A percentile compares a stretch with the other conserved stretches of the same genome.
phyloP scores from a whole-genome alignment of 1,140 invertebrate species.

The Linepithema humile region DNA sequence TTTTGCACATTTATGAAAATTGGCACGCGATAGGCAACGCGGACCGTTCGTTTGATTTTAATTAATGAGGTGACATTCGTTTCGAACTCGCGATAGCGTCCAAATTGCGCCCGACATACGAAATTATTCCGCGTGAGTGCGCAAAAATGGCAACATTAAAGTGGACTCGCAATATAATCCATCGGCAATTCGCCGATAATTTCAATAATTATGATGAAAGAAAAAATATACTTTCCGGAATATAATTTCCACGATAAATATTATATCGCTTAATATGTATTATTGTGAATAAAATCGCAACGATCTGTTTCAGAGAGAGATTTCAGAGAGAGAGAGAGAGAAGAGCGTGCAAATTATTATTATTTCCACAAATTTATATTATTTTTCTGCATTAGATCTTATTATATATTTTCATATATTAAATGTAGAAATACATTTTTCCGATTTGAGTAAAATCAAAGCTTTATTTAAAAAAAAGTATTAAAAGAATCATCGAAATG shows the following conservation, averaged over 20 bases:
- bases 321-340: not conserved
- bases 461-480: too few species aligned
- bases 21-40: not conserved
- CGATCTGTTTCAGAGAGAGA: not conserved
- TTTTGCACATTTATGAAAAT: slow-evolving; percentile 25
- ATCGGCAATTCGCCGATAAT: not conserved
- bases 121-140: slow-evolving; percentile 16
- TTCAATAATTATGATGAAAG: not conserved
- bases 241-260: not conserved
- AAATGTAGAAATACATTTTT: too few species aligned
- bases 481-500: too few species aligned
- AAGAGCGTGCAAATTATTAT: not conserved
- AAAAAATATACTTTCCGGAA: not conserved
- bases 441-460: too few species aligned
- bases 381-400: too few species aligned
- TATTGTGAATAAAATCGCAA: not conserved
- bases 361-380: too few species aligned
- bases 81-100: not conserved
- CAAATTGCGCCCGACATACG: slow-evolving; percentile 29
- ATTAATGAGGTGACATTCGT: slow-evolving; percentile 39
- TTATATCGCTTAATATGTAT: not conserved
- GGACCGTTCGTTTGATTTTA: slow-evolving; percentile 40
- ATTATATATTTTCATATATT: too few species aligned
- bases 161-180: not conserved
- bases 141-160: not conserved